Evolutionary conservation across 2,888 invertebrate genomes (phyloP), one percentile per base, ranked within the genome.

Genomic region (Pristionchus entomophagus): DNA sequence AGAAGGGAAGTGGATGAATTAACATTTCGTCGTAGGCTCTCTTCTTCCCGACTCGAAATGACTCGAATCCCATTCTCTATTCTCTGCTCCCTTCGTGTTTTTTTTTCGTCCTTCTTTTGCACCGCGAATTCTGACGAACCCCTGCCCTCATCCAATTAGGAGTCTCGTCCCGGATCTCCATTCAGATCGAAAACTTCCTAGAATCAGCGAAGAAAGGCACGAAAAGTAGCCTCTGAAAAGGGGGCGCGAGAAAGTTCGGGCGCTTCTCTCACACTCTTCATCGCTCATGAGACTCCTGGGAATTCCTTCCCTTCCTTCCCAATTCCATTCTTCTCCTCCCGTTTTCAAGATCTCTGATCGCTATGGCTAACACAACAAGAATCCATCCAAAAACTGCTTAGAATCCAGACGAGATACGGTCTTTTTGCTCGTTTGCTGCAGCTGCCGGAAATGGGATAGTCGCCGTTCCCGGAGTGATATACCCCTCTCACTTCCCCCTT

Each of bases 251-350:
- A 73, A 73, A 73, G 73, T 73, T 73, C 45, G 73, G n/a, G 32
- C 51, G n/a, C 49, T 41, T 29, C 78, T 51, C 78, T 41, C 45
- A 17, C 49, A 29, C 78, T 45, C 49, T 14, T 41, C 78, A 45
- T 26, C 22, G 51, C 78, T 80, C 51, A 51, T 51, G 51, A 49
- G 73, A 45, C 73, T 41, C 73, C 4, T 73, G 73, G 73, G 73
- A 73, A 73, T 73, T 73, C 3, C 41, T 0, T n/a, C 73, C 26
- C 41, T 38, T 69, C 65, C 38, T 69, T 59, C 65, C 0, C 35
- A 38, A 38, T 22, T 10, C 35, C 22, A 73, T 35, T 73, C 35
- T 65, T 35, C 32, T n/a, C 32, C 65, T 35, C n/a, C 22, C 8
- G 17, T 35, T 41, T 0, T 0, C 0, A 41, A n/a, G 73, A 73